phyloP scores from a whole-genome alignment of 2,113 vertebrate genomes.

The Brachyhypopomus occidentalis region DNA sequence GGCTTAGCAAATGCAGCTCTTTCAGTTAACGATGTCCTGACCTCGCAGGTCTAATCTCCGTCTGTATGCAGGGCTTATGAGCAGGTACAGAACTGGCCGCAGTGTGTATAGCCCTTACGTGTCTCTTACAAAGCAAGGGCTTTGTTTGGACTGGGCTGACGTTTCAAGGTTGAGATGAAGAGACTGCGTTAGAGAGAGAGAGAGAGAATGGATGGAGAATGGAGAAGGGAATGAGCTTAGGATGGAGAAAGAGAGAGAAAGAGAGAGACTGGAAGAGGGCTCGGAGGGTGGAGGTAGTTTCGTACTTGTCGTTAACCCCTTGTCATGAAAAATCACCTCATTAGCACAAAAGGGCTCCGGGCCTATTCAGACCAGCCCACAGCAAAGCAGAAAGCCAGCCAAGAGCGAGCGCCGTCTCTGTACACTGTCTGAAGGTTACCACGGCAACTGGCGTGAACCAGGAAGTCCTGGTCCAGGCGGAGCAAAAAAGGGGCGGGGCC shows the following conservation, averaged over 20 bases:
- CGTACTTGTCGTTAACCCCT: conserved; percentile 66
- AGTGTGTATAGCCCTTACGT: too few relatives aligned
- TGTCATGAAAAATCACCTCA: conserved; percentile 75
- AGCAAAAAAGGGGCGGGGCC: conserved; percentile 52
- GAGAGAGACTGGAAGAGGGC: background rate
- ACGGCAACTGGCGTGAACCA: conserved; percentile 72
- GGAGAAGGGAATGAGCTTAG: background rate
- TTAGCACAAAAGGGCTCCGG: conserved; percentile 67
- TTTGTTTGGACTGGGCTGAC: background rate
- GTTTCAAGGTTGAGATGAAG: background rate
- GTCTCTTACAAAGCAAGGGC: background rate
- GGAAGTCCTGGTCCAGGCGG: conserved; percentile 68
- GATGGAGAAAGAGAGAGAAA: background rate
- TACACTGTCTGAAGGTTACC: conserved; percentile 62
- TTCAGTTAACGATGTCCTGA: background rate
- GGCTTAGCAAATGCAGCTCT: conserved; percentile 2
- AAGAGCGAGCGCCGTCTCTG: conserved; percentile 63
- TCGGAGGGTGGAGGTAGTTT: conserved; percentile 36
- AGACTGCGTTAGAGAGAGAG: too few relatives aligned
- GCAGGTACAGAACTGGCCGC: background rate
- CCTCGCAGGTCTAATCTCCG: conserved; percentile 32
- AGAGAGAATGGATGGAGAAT: too few relatives aligned
- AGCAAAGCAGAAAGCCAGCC: conserved; percentile 56
- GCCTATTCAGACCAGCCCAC: conserved; percentile 58
- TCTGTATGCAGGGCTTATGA: background rate